These are phyloP conservation scores for Gonioctena quinquepunctata DNA, from an alignment of 1,140 invertebrate species.

Conservation along the genomic window DNA sequence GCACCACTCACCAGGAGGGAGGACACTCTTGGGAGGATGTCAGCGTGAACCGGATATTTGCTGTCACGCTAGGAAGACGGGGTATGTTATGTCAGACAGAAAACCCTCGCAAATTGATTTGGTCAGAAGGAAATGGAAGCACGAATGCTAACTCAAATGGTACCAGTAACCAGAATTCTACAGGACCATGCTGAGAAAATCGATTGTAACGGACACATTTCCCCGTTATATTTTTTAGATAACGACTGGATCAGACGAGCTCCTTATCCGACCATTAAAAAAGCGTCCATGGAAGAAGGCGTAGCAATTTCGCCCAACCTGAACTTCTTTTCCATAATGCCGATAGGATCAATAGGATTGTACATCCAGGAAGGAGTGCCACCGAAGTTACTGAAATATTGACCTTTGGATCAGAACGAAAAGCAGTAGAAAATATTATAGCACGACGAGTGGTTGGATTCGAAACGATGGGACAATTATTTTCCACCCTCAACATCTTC, in stretches of 20 bases:
- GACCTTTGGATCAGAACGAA: conserved; percentile 18
- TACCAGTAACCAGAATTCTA: conserved; percentile 3
- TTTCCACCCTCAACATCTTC: not conserved
- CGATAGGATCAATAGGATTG: conserved; percentile 8
- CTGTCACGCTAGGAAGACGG: no score
- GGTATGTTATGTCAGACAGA: not conserved
- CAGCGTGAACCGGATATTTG: no score
- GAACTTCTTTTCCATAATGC: no score
- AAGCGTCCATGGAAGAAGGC: not conserved
- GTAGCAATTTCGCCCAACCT: conserved; percentile 1
- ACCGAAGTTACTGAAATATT: no score
- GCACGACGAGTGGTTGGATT: conserved; percentile 1
- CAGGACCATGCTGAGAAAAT: not conserved
- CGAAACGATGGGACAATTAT: conserved; percentile 2
- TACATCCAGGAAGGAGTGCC: conserved; percentile 21
- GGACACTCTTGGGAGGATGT: no score
- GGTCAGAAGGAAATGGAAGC: not conserved
- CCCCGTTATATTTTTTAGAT: not conserved
- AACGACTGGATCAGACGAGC: conserved; percentile 12
- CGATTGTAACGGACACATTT: not conserved
- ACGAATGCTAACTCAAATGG: conserved; percentile 10
- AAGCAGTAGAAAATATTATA: conserved; percentile 19
- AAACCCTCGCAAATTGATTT: not conserved
- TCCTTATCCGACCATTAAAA: conserved; percentile 1
- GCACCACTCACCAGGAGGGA: no score